These are phyloP conservation scores for Beroe ovata DNA, from an alignment of 37 sponge, comb jelly and placozoan genomes.

Conservation along the genomic window DNA sequence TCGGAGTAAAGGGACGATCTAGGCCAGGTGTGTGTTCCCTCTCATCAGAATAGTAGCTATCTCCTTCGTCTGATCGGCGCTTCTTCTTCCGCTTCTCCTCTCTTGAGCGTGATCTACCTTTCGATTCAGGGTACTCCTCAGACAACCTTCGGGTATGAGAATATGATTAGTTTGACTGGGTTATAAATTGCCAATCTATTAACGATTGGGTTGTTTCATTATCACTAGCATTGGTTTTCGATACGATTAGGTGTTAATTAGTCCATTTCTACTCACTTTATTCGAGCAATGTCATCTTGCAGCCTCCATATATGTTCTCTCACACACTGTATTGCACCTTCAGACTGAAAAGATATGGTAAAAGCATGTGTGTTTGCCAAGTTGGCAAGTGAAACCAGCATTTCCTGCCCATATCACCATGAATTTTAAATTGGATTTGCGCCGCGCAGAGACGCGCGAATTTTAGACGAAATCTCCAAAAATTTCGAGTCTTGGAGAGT, in stretches of 20 bases:
- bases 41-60: slow-evolving; percentile 44
- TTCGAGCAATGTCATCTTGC: slow-evolving; percentile 49
- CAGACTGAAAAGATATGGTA: slow-evolving; percentile 31
- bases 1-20: slow-evolving; percentile 29
- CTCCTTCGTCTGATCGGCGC: slow-evolving; percentile 64
- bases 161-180: too few relatives aligned
- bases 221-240: too few relatives aligned
- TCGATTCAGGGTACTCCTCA: slow-evolving; percentile 18
- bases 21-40: slow-evolving; percentile 20
- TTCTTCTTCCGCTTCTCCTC: slow-evolving; percentile 62
- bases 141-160: background rate
- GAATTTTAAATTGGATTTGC: too few relatives aligned
- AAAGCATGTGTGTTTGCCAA: too few relatives aligned
- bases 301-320: slow-evolving; percentile 42
- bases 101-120: background rate
- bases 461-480: slow-evolving; percentile 45
- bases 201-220: too few relatives aligned
- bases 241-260: too few relatives aligned
- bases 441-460: slow-evolving; percentile 32
- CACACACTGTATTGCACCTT: slow-evolving; percentile 10
- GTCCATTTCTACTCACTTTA: too few relatives aligned
- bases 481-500: background rate
- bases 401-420: too few relatives aligned
- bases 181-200: too few relatives aligned
- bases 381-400: too few relatives aligned